Percentiles rank a stretch among this genome's conserved stretches.
Conservation (phyloP, 2,888 invertebrate genomes). For the Idaea biselata region DNA sequence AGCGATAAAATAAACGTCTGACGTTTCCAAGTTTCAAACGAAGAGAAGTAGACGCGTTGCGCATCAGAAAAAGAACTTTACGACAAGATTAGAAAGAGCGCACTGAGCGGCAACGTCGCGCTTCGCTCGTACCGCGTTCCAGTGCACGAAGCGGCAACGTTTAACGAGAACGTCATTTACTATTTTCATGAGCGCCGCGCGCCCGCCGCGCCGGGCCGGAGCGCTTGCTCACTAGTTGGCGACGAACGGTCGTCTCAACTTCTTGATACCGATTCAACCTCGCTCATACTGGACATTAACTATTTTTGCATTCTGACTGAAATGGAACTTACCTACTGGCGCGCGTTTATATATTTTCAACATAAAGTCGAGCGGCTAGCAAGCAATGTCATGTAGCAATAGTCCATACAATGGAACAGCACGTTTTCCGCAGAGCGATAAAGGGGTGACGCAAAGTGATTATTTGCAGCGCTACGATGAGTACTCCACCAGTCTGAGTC, state of each 20-base stretch:
- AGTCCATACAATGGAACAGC: slow-evolving; percentile 58
- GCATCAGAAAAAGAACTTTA: slow-evolving; percentile 81
- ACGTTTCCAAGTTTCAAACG: slow-evolving; percentile 76
- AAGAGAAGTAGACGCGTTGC: slow-evolving; percentile 75
- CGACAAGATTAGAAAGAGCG: slow-evolving; percentile 81
- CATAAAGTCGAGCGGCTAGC: slow-evolving; percentile 36
- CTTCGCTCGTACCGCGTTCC: slow-evolving; percentile 64
- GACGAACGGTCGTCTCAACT: slow-evolving; percentile 51
- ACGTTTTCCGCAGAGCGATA: slow-evolving; percentile 70
- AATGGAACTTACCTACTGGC: slow-evolving; percentile 37
- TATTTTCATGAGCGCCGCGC: slow-evolving; percentile 75
- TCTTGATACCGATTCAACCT: slow-evolving; percentile 59
- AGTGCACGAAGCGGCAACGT: slow-evolving; percentile 71
- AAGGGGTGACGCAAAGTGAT: slow-evolving; percentile 78
- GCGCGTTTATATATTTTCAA: slow-evolving; percentile 50
- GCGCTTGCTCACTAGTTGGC: slow-evolving; percentile 54
- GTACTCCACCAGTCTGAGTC: slow-evolving; percentile 61
- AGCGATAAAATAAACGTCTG: slow-evolving; percentile 77
- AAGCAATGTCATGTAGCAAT: slow-evolving; percentile 46
- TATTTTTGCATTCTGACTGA: slow-evolving; percentile 59
- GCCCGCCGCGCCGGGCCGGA: slow-evolving; percentile 31
- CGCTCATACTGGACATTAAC: slow-evolving; percentile 53
- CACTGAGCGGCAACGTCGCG: slow-evolving; percentile 74
- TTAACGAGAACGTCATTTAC: slow-evolving; percentile 76
- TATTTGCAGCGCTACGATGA: slow-evolving; percentile 78